These are phyloP conservation scores for Parauchenoglanis ngamensis DNA, from an alignment of 2,797 vertebrate species.

Conservation along the genomic window DNA sequence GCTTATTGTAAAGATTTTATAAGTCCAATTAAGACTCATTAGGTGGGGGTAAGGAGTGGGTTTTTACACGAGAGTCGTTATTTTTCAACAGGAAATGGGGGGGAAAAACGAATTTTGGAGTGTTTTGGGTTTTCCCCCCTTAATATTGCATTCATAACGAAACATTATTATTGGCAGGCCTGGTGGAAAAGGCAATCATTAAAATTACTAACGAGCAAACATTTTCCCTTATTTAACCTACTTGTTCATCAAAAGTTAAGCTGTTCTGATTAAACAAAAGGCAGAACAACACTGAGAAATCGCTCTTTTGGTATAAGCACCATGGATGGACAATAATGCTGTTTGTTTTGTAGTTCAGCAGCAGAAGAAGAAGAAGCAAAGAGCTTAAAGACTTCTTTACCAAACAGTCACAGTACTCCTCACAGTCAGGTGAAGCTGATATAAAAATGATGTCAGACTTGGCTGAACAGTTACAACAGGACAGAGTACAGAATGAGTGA, in stretches of 20 bases:
- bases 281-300: constrained; percentile 13
- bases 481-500: constrained; percentile 49
- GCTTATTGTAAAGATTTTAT: constrained; percentile 73
- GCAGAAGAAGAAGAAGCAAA: constrained; percentile 43
- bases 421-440: constrained; percentile 17
- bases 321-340: constrained; percentile 42
- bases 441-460: constrained; percentile 51
- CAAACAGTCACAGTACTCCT: neutral
- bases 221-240: constrained; percentile 47
- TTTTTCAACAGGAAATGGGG: constrained; percentile 60
- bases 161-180: constrained; percentile 57
- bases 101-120: constrained; percentile 51
- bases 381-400: constrained; percentile 22
- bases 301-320: constrained; percentile 29
- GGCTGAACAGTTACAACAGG: constrained; percentile 62
- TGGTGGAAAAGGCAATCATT: constrained; percentile 60
- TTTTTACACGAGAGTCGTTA: constrained; percentile 53
- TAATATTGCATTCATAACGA: constrained; percentile 54
- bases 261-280: constrained; percentile 38
- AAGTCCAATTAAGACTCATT: constrained; percentile 66
- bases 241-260: constrained; percentile 48
- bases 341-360: neutral
- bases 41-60: constrained; percentile 38
- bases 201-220: constrained; percentile 47
- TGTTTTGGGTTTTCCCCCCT: constrained; percentile 41